Evolutionary conservation across 2,113 vertebrate species (phyloP).

Genomic region (Taxidea taxus): DNA sequence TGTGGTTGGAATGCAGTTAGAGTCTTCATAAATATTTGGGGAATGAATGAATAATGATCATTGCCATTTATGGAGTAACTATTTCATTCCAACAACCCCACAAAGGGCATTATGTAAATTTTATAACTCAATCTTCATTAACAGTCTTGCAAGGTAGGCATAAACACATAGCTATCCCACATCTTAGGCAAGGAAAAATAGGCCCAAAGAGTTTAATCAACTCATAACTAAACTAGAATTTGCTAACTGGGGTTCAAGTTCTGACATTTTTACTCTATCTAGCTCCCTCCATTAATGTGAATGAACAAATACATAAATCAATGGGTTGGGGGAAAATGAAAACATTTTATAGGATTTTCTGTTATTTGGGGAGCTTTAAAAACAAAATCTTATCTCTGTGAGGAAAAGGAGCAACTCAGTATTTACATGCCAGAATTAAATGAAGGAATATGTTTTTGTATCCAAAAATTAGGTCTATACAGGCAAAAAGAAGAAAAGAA

Average conservation of each 20-base stretch:
- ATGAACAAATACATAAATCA: background rate
- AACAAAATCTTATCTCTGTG: background rate
- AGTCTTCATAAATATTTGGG: constrained; percentile 50
- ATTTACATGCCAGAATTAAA: background rate
- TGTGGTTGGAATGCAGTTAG: constrained; percentile 42
- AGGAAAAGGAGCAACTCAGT: background rate
- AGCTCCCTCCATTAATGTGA: background rate
- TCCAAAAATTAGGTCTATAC: background rate
- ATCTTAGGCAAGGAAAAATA: background rate
- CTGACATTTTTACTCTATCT: background rate
- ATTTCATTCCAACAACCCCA: background rate
- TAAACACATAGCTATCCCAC: background rate
- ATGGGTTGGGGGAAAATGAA: background rate
- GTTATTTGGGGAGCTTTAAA: background rate
- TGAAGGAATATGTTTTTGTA: background rate
- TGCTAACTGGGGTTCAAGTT: background rate
- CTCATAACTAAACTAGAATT: background rate
- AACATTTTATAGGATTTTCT: background rate
- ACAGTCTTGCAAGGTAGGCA: background rate
- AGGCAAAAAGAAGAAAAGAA: background rate
- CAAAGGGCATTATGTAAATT: background rate
- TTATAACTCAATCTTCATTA: background rate
- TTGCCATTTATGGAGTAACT: background rate
- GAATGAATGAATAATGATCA: constrained; percentile 59
- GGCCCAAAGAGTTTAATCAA: background rate